Evolutionary conservation across 2,888 invertebrate species (phyloP).

Genomic region (Andrena praecox): DNA sequence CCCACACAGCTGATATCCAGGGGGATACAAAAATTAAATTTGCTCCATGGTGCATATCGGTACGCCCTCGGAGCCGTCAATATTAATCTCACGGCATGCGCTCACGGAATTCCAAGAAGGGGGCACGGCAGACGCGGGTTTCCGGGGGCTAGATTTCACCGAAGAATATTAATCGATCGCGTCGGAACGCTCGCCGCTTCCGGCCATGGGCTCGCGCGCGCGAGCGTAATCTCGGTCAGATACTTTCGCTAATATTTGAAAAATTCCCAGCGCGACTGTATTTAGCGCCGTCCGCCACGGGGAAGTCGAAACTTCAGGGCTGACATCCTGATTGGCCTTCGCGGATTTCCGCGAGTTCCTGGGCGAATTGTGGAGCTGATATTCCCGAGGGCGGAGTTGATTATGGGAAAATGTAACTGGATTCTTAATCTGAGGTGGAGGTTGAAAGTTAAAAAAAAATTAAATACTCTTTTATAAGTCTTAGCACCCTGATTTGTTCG

Average conservation of each 20-base stretch:
- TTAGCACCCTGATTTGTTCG: too few relatives aligned
- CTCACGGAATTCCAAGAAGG: conserved; percentile 66
- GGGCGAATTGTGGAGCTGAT: too few relatives aligned
- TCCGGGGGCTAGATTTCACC: conserved; percentile 43
- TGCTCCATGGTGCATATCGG: conserved; percentile 68
- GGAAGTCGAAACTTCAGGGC: neutral
- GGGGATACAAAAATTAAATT: conserved; percentile 73
- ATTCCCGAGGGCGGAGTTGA: too few relatives aligned
- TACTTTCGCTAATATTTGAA: conserved; percentile 21
- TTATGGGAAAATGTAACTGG: too few relatives aligned
- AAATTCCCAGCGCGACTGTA: conserved; percentile 14
- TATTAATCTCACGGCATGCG: conserved; percentile 73
- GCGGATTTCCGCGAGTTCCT: too few relatives aligned
- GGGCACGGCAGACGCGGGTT: conserved; percentile 50
- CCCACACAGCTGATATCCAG: conserved; percentile 44
- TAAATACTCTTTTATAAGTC: too few relatives aligned
- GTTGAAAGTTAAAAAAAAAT: too few relatives aligned
- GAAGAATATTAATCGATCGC: conserved; percentile 68
- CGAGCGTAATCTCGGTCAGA: conserved; percentile 18
- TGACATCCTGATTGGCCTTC: too few relatives aligned
- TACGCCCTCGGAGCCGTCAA: conserved; percentile 71
- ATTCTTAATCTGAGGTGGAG: too few relatives aligned
- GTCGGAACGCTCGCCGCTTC: conserved; percentile 22
- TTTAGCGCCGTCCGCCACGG: conserved; percentile 15
- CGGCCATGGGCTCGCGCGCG: neutral